Evolutionary conservation across 1,140 invertebrate genomes (phyloP), one percentile per base, ranked within the genome.

Genomic region (Drosophila sturtevanti): DNA sequence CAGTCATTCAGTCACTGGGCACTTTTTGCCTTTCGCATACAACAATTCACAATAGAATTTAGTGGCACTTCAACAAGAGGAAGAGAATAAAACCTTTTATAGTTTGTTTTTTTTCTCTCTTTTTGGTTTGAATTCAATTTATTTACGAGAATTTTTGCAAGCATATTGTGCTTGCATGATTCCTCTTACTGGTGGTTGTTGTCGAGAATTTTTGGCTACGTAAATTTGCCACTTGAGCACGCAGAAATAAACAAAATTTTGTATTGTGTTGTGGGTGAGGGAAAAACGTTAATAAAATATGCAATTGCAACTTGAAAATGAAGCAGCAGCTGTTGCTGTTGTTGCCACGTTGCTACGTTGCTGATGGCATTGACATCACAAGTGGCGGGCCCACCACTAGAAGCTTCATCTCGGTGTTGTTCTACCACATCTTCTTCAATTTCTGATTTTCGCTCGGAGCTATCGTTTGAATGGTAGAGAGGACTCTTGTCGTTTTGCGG

Each of bases 261-360:
- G 68, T 68, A 68, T 68, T 78, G 27, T 55, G 66, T 68, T 72
- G 78, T 64, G 59, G 34, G 62, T 31, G 63, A 79, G 76, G 84
- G 60, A 77, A 79, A 82, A 82, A 35, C 16, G 41, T 87, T 87
- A 87, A 87, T 87, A 76, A 87, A 87, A 87, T 87, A 82, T 79
- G 68, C 65, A 84, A 82, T 18, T 48, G 41, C 41, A 48, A 48
- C 41, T 48, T 48, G 41, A 48, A 48, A 48, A 48, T 48, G 41
- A 48, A 48, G 41, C 41, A 48, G 41, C 41, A 21, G 41, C 10
- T 48, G 41, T 16, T 41, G 37, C 12, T 66, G 55, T 37, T 63
- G 27, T 34, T 1, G 37, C 21, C n/a, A 21, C 14, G 37, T 56
- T 78, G 48, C 37, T 71, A 35, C 21, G 52, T 52, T 68, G 79